A percentile compares a stretch with the other conserved stretches of the same genome.
phyloP scores from a whole-genome alignment of 2,888 invertebrate genomes.

The Drosophila algonquin region DNA sequence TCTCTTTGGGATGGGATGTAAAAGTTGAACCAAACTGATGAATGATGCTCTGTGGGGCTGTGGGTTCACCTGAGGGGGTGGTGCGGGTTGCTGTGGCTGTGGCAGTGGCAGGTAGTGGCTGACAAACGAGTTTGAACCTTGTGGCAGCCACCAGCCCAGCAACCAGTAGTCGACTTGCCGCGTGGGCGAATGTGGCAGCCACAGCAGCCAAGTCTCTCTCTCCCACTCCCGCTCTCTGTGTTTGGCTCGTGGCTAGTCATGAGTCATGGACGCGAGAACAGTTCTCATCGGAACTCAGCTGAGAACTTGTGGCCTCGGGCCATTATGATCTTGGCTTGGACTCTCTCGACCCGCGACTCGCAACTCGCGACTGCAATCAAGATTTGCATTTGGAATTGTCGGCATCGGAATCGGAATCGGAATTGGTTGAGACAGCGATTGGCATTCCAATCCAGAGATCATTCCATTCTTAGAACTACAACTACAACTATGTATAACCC shows the following conservation, averaged over 20 bases:
- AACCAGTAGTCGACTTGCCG: constrained; percentile 30
- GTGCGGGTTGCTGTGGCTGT: no score
- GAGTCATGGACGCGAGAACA: constrained; percentile 48
- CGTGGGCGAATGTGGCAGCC: constrained; percentile 35
- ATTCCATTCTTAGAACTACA: not conserved
- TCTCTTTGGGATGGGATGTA: constrained; percentile 33
- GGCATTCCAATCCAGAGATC: not conserved
- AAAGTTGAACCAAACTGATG: constrained; percentile 52
- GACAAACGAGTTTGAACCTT: constrained; percentile 48
- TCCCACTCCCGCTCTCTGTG: not conserved
- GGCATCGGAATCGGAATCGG: not conserved
- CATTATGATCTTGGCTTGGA: not conserved
- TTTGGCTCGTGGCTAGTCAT: constrained; percentile 73
- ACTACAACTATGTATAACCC: not conserved
- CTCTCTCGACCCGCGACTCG: no score
- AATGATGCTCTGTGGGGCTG: constrained; percentile 37
- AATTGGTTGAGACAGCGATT: not conserved
- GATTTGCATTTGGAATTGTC: not conserved
- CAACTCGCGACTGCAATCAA: not conserved
- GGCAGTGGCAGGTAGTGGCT: constrained; percentile 4
- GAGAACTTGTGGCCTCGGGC: constrained; percentile 37
- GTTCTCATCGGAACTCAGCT: constrained; percentile 36
- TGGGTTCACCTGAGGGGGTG: no score
- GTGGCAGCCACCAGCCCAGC: constrained; percentile 31
- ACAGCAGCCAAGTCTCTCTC: not conserved